Percentiles rank a stretch among this genome's conserved stretches.
Evolutionary conservation across 2,888 invertebrate species (phyloP).

Genomic region (Dysmachus trigonus): DNA sequence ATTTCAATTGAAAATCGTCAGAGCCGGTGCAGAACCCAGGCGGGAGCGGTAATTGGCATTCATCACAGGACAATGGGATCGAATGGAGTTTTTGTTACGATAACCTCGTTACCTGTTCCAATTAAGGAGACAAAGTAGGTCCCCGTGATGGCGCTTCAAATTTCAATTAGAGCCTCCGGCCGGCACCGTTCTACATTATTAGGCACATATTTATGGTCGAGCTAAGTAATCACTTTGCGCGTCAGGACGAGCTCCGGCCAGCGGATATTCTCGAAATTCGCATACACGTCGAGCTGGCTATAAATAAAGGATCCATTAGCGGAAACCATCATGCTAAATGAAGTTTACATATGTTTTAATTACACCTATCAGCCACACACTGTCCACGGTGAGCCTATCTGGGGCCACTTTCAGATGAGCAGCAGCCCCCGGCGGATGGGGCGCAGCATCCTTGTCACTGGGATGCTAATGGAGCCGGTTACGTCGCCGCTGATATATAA

Average conservation of each 20-base stretch:
- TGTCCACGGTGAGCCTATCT: not conserved
- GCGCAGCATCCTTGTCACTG: not conserved
- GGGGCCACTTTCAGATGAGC: not conserved
- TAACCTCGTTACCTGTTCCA: conserved; percentile 65
- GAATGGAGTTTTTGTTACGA: conserved; percentile 49
- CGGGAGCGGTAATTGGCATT: conserved; percentile 38
- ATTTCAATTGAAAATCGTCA: not conserved
- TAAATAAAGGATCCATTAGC: conserved; percentile 56
- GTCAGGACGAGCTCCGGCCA: not conserved
- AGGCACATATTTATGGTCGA: conserved; percentile 51
- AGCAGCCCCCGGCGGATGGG: not conserved
- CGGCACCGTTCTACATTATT: conserved; percentile 46
- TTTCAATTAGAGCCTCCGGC: conserved; percentile 51
- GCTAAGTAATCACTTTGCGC: conserved; percentile 51
- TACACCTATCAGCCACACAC: conserved; percentile 53
- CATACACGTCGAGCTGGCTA: conserved; percentile 11
- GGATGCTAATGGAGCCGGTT: not conserved
- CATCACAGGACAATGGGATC: conserved; percentile 38
- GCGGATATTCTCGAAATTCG: not conserved
- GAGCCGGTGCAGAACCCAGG: conserved; percentile 21
- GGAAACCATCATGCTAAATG: conserved; percentile 54
- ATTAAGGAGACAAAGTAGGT: conserved; percentile 62
- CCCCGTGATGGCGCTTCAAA: conserved; percentile 52
- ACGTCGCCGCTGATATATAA: conserved; percentile 10
- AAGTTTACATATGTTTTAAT: conserved; percentile 56